These are phyloP conservation scores for Speoplatyrhinus poulsoni DNA, from an alignment of 2,113 vertebrate species.

Conservation along the genomic window DNA sequence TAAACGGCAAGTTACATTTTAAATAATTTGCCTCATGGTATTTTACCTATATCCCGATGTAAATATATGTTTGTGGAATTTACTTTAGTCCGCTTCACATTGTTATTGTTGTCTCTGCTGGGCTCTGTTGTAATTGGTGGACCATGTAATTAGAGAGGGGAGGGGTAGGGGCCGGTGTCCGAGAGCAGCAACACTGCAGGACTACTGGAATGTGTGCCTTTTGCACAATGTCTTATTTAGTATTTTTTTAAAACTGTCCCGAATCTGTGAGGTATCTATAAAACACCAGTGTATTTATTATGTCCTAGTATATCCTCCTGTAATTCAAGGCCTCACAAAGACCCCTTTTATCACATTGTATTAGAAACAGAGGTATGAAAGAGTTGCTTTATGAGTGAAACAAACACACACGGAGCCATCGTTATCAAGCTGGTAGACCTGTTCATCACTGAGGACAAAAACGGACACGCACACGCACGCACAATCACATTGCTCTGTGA, in stretches of 20 bases:
- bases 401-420: not conserved
- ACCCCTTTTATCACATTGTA: not conserved
- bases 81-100: no score
- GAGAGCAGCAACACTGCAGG: no score
- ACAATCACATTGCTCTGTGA: not conserved
- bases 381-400: not conserved
- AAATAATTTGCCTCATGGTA: no score
- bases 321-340: not conserved
- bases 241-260: no score
- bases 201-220: not conserved
- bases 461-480: not conserved
- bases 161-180: no score
- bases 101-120: no score
- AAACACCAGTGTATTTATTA: not conserved
- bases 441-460: conserved; percentile 5
- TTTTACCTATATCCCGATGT: no score
- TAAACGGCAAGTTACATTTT: no score
- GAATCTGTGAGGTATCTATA: no score
- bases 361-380: not conserved
- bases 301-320: not conserved
- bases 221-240: not conserved
- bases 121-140: no score
- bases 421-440: conserved; percentile 5
- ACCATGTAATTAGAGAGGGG: no score
- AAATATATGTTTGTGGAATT: no score